Evolutionary conservation across 2,797 vertebrate species (phyloP).

Genomic region (Anguilla anguilla): DNA sequence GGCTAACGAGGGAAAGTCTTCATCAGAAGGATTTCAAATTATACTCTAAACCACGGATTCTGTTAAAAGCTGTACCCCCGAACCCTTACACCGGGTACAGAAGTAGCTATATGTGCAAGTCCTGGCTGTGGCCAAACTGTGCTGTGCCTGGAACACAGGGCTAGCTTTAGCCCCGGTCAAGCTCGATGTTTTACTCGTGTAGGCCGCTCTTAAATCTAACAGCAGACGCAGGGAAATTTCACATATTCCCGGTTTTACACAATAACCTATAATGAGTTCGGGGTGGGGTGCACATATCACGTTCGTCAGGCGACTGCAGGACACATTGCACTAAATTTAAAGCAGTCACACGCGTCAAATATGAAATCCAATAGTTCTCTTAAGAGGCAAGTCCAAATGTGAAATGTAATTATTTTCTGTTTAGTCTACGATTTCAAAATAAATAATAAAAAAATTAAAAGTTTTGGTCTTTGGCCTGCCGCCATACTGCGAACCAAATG

Average conservation of each 20-base stretch:
- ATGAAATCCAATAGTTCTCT: neutral
- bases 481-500: neutral
- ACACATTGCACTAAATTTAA: too few species aligned
- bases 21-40: neutral
- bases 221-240: neutral
- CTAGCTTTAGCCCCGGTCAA: neutral
- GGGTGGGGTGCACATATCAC: too few species aligned
- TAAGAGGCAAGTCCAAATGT: neutral
- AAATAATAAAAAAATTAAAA: neutral
- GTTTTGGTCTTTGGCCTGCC: neutral
- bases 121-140: neutral
- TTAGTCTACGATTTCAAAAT: neutral
- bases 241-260: too few species aligned
- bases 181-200: neutral
- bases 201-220: neutral
- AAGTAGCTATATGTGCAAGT: neutral
- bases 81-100: conserved; percentile 2
- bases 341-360: too few species aligned
- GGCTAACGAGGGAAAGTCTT: neutral
- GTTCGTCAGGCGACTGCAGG: too few species aligned
- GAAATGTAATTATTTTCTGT: too few species aligned
- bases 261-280: too few species aligned
- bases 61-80: neutral
- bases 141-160: neutral
- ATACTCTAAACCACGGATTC: neutral